These are phyloP conservation scores for Sylvia borin DNA, from an alignment of 2,797 vertebrate genomes.

Conservation along the genomic window DNA sequence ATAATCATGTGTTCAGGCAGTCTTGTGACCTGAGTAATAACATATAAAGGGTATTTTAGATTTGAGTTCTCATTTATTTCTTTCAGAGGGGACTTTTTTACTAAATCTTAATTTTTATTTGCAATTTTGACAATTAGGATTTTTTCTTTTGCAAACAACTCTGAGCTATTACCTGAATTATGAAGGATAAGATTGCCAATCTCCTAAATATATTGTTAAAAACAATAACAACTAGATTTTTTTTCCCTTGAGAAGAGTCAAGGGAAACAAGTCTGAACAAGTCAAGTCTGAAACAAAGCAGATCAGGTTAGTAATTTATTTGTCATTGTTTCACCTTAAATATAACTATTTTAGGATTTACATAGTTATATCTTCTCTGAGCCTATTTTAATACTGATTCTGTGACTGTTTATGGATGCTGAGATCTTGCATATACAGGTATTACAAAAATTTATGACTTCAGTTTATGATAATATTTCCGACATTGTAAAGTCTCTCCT, in stretches of 20 bases:
- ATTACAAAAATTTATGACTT: not conserved
- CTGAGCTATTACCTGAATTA: not conserved
- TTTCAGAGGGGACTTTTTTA: not conserved
- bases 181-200: not conserved
- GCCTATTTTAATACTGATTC: not conserved
- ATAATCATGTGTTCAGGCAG: not conserved
- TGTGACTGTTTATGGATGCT: not conserved
- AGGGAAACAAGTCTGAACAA: too few relatives aligned
- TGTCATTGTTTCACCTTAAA: not conserved
- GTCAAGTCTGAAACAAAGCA: not conserved
- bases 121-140: not conserved
- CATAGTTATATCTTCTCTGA: not conserved
- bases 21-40: not conserved
- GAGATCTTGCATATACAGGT: not conserved
- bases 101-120: not conserved
- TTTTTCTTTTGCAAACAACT: not conserved
- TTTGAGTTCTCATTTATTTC: not conserved
- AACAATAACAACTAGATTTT: not conserved
- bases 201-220: not conserved
- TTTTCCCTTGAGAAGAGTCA: not conserved
- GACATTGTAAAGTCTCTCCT: not conserved
- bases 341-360: not conserved
- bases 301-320: not conserved
- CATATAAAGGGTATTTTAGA: not conserved
- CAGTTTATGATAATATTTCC: slow-evolving; percentile 10